These are phyloP conservation scores for Chionis minor DNA, from an alignment of 2,113 vertebrate genomes.

Conservation along the genomic window DNA sequence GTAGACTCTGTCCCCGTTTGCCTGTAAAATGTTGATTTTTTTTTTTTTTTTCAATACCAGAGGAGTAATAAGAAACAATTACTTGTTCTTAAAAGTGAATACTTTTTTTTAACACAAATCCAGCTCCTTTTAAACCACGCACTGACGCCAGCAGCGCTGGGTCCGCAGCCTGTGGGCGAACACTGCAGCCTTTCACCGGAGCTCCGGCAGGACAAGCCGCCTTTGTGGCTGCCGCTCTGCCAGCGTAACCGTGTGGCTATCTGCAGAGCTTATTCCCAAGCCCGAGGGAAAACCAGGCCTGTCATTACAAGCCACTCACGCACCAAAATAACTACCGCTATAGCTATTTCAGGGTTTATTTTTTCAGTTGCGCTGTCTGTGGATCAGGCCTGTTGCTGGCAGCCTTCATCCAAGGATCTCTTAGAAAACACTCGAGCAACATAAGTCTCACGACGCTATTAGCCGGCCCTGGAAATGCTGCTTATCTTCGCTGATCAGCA, in stretches of 20 bases:
- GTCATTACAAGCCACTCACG: neutral
- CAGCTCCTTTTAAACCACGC: neutral
- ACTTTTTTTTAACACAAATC: neutral
- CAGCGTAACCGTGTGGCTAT: neutral
- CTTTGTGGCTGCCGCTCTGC: neutral
- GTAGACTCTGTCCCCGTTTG: neutral
- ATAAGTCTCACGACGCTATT: neutral
- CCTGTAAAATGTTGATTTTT: neutral
- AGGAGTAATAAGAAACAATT: neutral
- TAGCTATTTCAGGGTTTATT: slow-evolving; percentile 7
- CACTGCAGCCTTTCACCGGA: neutral
- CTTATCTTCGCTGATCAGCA: neutral
- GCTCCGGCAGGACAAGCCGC: neutral
- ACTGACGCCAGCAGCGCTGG: neutral
- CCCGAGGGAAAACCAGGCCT: neutral
- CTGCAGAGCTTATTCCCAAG: neutral
- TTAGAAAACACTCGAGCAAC: neutral
- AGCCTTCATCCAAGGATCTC: neutral
- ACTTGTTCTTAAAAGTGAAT: neutral
- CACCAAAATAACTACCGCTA: neutral
- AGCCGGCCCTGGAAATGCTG: neutral
- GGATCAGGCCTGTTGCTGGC: neutral
- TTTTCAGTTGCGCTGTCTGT: neutral
- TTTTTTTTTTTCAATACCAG: neutral
- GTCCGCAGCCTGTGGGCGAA: neutral